Percentiles rank a stretch among this genome's conserved stretches.
phyloP scores from a whole-genome alignment of 2,113 vertebrate species.

The Pantherophis guttatus region DNA sequence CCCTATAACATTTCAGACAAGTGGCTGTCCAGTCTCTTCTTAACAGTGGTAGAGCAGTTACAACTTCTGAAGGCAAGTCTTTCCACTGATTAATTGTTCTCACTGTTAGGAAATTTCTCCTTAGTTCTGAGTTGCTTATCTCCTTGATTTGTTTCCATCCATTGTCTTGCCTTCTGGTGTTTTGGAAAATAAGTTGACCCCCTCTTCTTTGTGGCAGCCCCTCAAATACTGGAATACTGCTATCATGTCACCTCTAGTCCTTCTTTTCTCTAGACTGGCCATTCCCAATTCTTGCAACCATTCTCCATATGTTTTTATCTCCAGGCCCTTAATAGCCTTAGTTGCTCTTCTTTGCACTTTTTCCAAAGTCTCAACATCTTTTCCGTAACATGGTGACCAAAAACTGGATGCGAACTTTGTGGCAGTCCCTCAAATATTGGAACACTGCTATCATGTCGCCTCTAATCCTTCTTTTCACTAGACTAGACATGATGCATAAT shows the following conservation, averaged over 20 bases:
- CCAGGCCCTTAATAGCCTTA: no score
- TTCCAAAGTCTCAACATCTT: no score
- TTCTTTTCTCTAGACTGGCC: neutral
- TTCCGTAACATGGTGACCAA: no score
- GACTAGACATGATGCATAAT: neutral
- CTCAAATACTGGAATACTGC: neutral
- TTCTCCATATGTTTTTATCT: no score
- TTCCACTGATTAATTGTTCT: neutral
- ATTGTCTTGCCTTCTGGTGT: neutral
- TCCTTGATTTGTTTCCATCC: neutral
- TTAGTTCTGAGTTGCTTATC: neutral
- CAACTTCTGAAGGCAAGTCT: neutral
- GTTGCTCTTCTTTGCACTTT: no score
- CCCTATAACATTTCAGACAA: neutral
- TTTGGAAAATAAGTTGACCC: neutral
- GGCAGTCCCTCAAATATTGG: neutral
- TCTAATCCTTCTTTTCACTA: neutral
- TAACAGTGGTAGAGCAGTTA: neutral
- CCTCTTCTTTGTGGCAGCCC: neutral
- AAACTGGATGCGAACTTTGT: neutral
- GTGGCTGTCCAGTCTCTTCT: neutral
- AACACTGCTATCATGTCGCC: neutral
- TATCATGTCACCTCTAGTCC: neutral
- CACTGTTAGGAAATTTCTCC: neutral
- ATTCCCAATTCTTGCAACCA: no score